Percentiles rank a stretch among this genome's conserved stretches.
Evolutionary conservation across 2,888 invertebrate species (phyloP).

Genomic region (Luperina nickerlii): DNA sequence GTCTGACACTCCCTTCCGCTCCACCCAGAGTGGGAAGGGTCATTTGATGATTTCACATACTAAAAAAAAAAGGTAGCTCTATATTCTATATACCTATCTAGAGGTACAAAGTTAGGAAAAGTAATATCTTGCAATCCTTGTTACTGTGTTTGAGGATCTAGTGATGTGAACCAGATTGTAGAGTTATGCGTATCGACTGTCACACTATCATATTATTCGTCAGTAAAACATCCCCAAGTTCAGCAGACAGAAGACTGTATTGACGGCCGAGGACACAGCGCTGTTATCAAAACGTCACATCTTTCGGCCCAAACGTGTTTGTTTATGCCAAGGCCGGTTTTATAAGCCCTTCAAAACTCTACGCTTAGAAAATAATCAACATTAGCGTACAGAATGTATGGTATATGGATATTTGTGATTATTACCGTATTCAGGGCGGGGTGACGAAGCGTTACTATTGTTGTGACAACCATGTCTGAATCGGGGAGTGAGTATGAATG

Average conservation of each 20-base stretch:
- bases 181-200: neutral
- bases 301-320: slow-evolving; percentile 36
- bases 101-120: neutral
- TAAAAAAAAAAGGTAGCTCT: too few species aligned
- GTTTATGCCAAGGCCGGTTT: slow-evolving; percentile 43
- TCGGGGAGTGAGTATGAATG: slow-evolving; percentile 14
- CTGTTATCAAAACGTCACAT: slow-evolving; percentile 46
- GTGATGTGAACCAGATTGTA: neutral
- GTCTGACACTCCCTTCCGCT: too few species aligned
- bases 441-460: slow-evolving; percentile 50
- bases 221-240: neutral
- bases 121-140: neutral
- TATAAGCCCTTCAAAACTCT: slow-evolving; percentile 20
- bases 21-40: too few species aligned
- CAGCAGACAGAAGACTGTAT: slow-evolving; percentile 10
- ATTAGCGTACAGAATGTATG: neutral
- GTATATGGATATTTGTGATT: slow-evolving; percentile 16
- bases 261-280: slow-evolving; percentile 39
- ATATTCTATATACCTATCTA: too few species aligned
- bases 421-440: slow-evolving; percentile 32
- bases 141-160: neutral
- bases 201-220: neutral
- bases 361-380: slow-evolving; percentile 19
- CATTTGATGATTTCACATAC: too few species aligned
- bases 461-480: slow-evolving; percentile 15